Base-by-base conservation (phyloP, 1,140 invertebrate genomes). In the Sycophila sp. region DNA sequence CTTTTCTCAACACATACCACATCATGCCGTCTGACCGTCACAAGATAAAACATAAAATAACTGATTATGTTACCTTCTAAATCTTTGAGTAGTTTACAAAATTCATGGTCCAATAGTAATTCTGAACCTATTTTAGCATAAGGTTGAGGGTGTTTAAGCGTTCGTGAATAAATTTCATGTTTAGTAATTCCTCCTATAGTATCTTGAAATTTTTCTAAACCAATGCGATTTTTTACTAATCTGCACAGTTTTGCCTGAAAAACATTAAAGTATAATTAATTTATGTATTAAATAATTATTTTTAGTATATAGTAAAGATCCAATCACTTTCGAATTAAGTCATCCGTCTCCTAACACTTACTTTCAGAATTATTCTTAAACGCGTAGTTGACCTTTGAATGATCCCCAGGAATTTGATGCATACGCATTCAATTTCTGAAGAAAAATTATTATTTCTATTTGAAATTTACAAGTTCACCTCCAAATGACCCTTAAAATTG, bases 41-140 rank as follows among this genome's bases (percentile, higher is more conserved):
- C n/a, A n/a, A n/a, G n/a, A n/a, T n/a, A n/a, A n/a, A n/a, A n/a
- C n/a, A 28, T 13, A 17, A n/a, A 55, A n/a, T 17, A 15, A 56
- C 24, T 2, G 15, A 30, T 11, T 32, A 19, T n/a, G 15, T 42
- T 34, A 91, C 91, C 88, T 88, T 95, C 93, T 26, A 94, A 81
- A 10, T 87, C 88, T 87, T 95, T 96, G 75, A 94, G 95, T 11
- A 98, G 85, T 78, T 91, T 91, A 78, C 96, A 98, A 87, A 99
- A 99, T 83, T 98, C 95, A 84, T 96, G 96, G 84, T 99, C 98
- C 59, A 99, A 89, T 26, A 98, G 86, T 19, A 99, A 87, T 74
- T 98, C 95, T 11, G 86, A 87, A 6, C 94, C 87, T 72, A 91
- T 86, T 80, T 92, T 93, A 13, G 91, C 92, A 36, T 90, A 88